These are phyloP conservation scores for Pterocles burchelli DNA, from an alignment of 2,113 vertebrate species.

Conservation along the genomic window DNA sequence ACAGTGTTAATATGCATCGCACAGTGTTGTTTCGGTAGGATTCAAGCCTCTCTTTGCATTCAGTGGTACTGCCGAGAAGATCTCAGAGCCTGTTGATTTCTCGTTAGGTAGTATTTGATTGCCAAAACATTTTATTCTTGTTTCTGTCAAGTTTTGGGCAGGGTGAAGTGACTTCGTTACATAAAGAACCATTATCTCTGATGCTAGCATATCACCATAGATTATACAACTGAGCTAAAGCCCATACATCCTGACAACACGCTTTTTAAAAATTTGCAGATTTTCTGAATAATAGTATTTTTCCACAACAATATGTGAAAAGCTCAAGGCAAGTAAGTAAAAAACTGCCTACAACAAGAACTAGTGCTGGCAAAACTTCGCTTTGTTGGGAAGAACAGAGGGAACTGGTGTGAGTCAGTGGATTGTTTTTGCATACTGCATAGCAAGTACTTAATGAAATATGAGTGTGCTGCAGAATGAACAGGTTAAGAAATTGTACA, in stretches of 20 bases:
- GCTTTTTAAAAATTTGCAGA: background rate
- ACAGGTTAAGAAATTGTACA: background rate
- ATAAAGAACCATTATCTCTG: background rate
- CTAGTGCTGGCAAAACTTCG: background rate
- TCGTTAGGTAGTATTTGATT: background rate
- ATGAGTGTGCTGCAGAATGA: background rate
- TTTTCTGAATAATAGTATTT: background rate
- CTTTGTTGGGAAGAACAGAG: background rate
- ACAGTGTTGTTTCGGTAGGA: background rate
- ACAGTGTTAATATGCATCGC: background rate
- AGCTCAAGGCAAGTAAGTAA: background rate
- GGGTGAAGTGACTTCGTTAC: background rate
- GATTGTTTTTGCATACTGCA: background rate
- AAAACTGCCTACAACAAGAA: background rate
- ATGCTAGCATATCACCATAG: background rate
- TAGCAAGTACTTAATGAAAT: background rate
- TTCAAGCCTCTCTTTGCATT: background rate
- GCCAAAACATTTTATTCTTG: background rate
- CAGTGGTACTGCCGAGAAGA: background rate
- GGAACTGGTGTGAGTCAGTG: background rate
- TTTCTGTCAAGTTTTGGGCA: background rate
- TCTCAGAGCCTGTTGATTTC: background rate
- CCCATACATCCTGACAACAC: background rate
- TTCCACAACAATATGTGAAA: background rate
- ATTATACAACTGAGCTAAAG: background rate